phyloP scores from a whole-genome alignment of 1,140 invertebrate species.

The Sipha flava region DNA sequence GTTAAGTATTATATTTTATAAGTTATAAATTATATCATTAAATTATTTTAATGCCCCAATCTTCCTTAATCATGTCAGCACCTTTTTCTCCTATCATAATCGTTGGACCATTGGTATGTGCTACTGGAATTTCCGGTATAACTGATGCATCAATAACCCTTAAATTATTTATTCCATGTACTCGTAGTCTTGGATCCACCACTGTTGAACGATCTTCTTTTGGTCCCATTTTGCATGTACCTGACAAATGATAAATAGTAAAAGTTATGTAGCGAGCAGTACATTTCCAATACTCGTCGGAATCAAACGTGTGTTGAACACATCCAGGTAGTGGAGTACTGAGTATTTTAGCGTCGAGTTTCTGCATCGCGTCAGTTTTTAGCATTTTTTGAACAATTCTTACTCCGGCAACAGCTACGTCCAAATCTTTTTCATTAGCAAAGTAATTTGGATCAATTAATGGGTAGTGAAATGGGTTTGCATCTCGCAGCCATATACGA shows the following conservation, averaged over 20 bases:
- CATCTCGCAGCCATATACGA: slow-evolving; percentile 47
- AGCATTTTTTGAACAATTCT: slow-evolving; percentile 56
- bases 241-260: slow-evolving; percentile 48
- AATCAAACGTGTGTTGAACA: slow-evolving; percentile 46
- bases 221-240: slow-evolving; percentile 59
- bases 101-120: slow-evolving; percentile 65
- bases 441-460: slow-evolving; percentile 65
- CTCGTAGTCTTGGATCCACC: slow-evolving; percentile 52
- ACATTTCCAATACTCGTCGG: slow-evolving; percentile 61
- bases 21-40: too few relatives aligned
- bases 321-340: slow-evolving; percentile 45
- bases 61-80: slow-evolving; percentile 62
- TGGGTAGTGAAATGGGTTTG: slow-evolving; percentile 54
- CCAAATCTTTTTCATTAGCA: slow-evolving; percentile 40
- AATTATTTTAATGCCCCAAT: slow-evolving; percentile 38
- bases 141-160: slow-evolving; percentile 67
- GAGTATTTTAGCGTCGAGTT: slow-evolving; percentile 51
- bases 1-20: too few relatives aligned
- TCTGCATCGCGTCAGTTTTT: slow-evolving; percentile 54
- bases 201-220: slow-evolving; percentile 49
- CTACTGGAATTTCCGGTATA: slow-evolving; percentile 66
- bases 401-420: slow-evolving; percentile 54
- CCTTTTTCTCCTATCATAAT: slow-evolving; percentile 72
- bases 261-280: slow-evolving; percentile 45
- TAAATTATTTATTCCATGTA: slow-evolving; percentile 60